Percentiles rank a stretch among this genome's conserved stretches.
Conservation (phyloP, 2,113 vertebrate genomes). For the Chiloscyllium plagiosum region DNA sequence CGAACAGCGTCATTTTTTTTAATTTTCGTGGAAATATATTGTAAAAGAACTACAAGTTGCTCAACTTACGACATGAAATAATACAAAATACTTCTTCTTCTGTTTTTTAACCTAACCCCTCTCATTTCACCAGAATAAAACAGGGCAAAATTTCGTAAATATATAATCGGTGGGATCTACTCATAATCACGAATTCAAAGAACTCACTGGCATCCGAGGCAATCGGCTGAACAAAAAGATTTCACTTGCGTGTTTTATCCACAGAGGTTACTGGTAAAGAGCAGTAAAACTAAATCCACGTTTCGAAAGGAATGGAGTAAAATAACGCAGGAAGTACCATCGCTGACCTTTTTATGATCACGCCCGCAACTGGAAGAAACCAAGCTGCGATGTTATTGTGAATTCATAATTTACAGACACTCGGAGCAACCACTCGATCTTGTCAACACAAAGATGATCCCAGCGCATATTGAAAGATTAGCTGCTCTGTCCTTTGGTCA, state of each 20-base stretch:
- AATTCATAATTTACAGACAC: conserved; percentile 49
- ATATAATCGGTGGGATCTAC: not conserved
- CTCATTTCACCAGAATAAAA: not conserved
- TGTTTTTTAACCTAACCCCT: not conserved
- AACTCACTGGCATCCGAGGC: not conserved
- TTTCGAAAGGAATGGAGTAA: not conserved
- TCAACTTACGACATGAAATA: not conserved
- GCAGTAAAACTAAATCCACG: not conserved
- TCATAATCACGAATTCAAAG: not conserved
- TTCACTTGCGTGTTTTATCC: not conserved
- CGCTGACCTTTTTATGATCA: not conserved
- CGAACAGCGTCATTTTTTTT: no score
- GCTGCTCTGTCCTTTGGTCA: not conserved
- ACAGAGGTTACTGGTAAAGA: not conserved
- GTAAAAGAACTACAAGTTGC: not conserved
- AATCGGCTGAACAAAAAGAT: not conserved
- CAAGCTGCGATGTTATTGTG: conserved; percentile 44
- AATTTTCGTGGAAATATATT: no score
- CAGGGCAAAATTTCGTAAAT: not conserved
- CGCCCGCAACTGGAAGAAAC: not conserved
- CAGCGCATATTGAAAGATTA: not conserved
- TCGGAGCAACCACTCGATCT: conserved; percentile 53
- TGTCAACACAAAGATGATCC: conserved; percentile 50
- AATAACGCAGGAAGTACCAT: no score
- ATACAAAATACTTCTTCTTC: not conserved